A percentile compares a stretch with the other conserved stretches of the same genome.
phyloP scores from a whole-genome alignment of 2,113 vertebrate species.

The Gila orcuttii region DNA sequence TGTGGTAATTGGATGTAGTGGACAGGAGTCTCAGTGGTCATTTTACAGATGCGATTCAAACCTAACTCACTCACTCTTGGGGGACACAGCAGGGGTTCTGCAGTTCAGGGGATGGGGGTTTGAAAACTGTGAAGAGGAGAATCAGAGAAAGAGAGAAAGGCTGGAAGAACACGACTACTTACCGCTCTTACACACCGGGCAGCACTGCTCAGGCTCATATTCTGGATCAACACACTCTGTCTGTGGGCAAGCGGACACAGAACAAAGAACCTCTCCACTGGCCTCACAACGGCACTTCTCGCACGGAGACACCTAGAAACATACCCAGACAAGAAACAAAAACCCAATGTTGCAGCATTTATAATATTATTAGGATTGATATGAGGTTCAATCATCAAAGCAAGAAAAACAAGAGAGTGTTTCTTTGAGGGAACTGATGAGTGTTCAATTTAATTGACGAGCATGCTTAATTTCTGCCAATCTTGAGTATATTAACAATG shows the following conservation, averaged over 20 bases:
- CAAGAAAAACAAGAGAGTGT: neutral
- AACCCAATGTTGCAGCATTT: neutral
- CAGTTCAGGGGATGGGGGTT: neutral
- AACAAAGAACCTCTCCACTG: conserved; percentile 93
- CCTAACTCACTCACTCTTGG: conserved; percentile 36
- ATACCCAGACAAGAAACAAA: conserved; percentile 40
- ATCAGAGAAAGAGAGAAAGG: conserved; percentile 8
- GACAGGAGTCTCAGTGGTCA: conserved; percentile 56
- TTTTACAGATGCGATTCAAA: conserved; percentile 53
- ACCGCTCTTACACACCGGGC: conserved; percentile 98
- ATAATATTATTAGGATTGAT: neutral
- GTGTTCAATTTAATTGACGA: conserved; percentile 8
- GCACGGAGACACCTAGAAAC: conserved; percentile 91
- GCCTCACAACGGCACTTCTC: conserved; percentile 94
- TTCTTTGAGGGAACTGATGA: neutral
- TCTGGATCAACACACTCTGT: conserved; percentile 96
- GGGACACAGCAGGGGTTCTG: conserved; percentile 25
- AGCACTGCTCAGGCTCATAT: conserved; percentile 97
- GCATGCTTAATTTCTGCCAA: conserved; percentile 8
- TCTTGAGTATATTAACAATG: conserved; percentile 26
- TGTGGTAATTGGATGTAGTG: conserved; percentile 52
- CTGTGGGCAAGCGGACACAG: conserved; percentile 94
- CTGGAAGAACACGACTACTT: conserved; percentile 57
- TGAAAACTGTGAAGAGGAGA: conserved; percentile 8
- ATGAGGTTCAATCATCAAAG: neutral